Evolutionary conservation across 2,797 vertebrate genomes (phyloP), one percentile per base, ranked within the genome.

Genomic region (Nothura maculosa): DNA sequence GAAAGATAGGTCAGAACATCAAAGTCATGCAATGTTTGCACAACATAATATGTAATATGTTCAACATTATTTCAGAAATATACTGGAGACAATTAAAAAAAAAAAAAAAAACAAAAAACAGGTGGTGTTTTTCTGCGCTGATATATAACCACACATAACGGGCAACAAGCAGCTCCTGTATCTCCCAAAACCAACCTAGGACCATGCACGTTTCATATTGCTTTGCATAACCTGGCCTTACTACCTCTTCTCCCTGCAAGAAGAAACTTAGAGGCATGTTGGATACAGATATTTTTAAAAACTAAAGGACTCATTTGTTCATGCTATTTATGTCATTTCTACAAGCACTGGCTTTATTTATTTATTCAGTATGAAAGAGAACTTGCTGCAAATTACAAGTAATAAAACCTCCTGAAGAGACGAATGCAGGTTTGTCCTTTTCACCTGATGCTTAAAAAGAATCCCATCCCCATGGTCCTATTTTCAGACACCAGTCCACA

Each of bases 11-110:
- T 38, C 62, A 64, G 76, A 79, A 55, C 43, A 60, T 3, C 1
- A 17, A 66, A 54, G 30, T 81, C 38, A 30, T 4, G 6, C 15
- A 25, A 10, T 5, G 2, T 0, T 6, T 27, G 40, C 28, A 20
- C 5, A 7, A 8, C 7, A 18, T 3, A 10, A 50, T 0, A 6
- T 3, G 58, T 12, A 36, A 32, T 52, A n/a, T 1, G 10, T 27
- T 81, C 42, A 25, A 15, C 0, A 19, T 25, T 66, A 9, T 12
- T 28, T 14, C 73, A 50, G 17, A 28, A 67, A 13, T 0, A n/a
- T 25, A 28, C 47, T 42, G 50, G 32, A 8, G 10, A 52, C 13
- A 2, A 22, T 5, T 4, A 15, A 57, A 12, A 68, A 47, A 19
- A 25, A 28, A 55, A 21, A 81, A 28, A 55, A 21, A 81, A 43